A percentile compares a stretch with the other conserved stretches of the same genome.
phyloP scores from a whole-genome alignment of 2,113 vertebrate species.

The Mobula hypostoma region DNA sequence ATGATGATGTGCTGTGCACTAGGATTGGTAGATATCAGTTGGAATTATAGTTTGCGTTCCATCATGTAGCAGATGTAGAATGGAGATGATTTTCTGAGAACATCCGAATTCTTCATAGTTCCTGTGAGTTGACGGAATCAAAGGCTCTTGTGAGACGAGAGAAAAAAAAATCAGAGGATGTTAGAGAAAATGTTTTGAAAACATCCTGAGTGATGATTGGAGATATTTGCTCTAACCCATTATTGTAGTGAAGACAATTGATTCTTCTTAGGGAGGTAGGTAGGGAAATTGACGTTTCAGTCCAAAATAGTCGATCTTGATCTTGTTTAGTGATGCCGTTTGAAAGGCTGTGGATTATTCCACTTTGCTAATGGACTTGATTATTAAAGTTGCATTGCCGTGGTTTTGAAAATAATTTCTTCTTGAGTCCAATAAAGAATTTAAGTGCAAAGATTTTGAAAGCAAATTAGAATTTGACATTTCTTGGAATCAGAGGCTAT shows the following conservation, averaged over 20 bases:
- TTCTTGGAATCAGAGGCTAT: no score
- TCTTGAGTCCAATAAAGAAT: neutral
- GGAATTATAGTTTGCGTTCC: no score
- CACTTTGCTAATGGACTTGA: no score
- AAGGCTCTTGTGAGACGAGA: no score
- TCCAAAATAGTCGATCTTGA: neutral
- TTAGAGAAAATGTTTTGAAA: neutral
- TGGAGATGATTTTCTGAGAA: no score
- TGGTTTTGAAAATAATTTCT: neutral
- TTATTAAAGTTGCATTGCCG: neutral
- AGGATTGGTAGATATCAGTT: no score
- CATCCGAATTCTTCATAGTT: no score
- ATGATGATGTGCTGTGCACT: no score
- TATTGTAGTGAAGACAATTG: neutral
- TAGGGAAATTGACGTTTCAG: neutral
- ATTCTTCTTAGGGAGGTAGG: neutral
- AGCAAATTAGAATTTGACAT: no score
- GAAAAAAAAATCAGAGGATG: neutral
- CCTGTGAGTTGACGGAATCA: no score
- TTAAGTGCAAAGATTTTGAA: neutral
- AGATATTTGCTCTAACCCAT: neutral
- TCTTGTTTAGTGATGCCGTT: neutral
- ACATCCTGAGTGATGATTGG: neutral
- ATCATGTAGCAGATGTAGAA: no score
- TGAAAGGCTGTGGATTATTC: neutral